Percentiles rank a stretch among this genome's conserved stretches.
phyloP scores from a whole-genome alignment of 1,140 invertebrate species.

The Zaprionus davidi region DNA sequence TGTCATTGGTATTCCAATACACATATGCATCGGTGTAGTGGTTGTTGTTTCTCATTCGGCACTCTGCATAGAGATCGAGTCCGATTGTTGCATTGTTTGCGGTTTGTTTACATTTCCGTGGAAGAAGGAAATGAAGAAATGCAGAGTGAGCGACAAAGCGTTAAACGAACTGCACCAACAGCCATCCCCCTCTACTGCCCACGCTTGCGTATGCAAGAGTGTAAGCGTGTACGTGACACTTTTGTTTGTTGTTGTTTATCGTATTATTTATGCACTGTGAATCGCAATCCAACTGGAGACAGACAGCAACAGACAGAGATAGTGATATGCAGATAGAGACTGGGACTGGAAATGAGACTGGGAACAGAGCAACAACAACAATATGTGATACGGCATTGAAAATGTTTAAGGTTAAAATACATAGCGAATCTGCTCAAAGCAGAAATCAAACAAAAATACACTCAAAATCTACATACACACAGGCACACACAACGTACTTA shows the following conservation, averaged over 20 bases:
- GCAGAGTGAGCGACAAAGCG: slow-evolving; percentile 45
- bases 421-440: slow-evolving; percentile 50
- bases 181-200: not conserved
- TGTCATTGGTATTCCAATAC: slow-evolving; percentile 9
- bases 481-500: not conserved
- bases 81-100: slow-evolving; percentile 34
- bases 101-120: slow-evolving; percentile 73
- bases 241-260: slow-evolving; percentile 56
- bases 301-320: not conserved
- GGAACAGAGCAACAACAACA: slow-evolving; percentile 5
- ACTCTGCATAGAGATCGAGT: slow-evolving; percentile 9
- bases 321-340: not conserved
- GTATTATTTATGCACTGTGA: slow-evolving; percentile 58
- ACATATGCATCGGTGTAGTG: not conserved
- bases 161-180: slow-evolving; percentile 36
- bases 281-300: slow-evolving; percentile 14
- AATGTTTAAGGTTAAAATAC: slow-evolving; percentile 64
- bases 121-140: slow-evolving; percentile 66
- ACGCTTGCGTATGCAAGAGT: slow-evolving; percentile 47
- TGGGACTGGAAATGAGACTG: not conserved
- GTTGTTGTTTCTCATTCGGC: not conserved
- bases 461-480: slow-evolving; percentile 18
- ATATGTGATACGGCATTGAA: slow-evolving; percentile 61
- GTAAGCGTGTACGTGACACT: slow-evolving; percentile 67
- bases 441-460: slow-evolving; percentile 60